Evolutionary conservation across 1,140 invertebrate species (phyloP).

Genomic region (Sycobia sp.): DNA sequence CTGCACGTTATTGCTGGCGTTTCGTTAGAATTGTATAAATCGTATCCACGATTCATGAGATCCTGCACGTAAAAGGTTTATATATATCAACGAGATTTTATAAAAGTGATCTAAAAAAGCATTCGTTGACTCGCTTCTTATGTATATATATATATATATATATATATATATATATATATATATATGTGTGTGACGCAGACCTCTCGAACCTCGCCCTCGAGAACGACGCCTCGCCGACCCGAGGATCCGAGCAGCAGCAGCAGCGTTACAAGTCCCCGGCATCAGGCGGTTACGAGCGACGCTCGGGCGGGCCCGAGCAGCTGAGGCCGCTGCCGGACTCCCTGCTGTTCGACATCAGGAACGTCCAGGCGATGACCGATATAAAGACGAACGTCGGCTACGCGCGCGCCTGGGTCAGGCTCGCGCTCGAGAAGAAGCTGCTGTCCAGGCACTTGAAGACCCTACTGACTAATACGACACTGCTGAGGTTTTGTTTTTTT

Average conservation of each 20-base stretch:
- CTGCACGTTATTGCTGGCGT: constrained; percentile 43
- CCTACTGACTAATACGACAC: constrained; percentile 80
- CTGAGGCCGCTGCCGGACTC: constrained; percentile 81
- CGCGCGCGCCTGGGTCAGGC: constrained; percentile 93
- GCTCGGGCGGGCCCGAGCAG: constrained; percentile 64
- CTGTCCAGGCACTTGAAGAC: constrained; percentile 91
- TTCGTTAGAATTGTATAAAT: constrained; percentile 42
- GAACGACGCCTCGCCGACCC: constrained; percentile 65
- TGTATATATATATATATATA: no score
- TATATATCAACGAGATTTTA: background rate
- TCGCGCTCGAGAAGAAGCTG: constrained; percentile 97
- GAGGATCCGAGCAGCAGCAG: constrained; percentile 47
- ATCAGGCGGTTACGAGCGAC: constrained; percentile 55
- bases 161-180: no score
- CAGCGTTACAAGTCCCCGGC: constrained; percentile 43
- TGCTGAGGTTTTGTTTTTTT: constrained; percentile 70
- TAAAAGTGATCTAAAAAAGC: no score
- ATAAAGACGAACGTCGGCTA: constrained; percentile 99
- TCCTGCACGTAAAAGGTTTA: constrained; percentile 16
- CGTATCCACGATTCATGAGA: constrained; percentile 7
- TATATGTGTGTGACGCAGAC: no score
- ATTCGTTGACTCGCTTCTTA: no score
- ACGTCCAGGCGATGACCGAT: constrained; percentile 94
- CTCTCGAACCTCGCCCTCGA: constrained; percentile 77
- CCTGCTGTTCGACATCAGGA: constrained; percentile 89